These are phyloP conservation scores for Lucifuga dentata DNA, from an alignment of 2,113 vertebrate species.

Conservation along the genomic window DNA sequence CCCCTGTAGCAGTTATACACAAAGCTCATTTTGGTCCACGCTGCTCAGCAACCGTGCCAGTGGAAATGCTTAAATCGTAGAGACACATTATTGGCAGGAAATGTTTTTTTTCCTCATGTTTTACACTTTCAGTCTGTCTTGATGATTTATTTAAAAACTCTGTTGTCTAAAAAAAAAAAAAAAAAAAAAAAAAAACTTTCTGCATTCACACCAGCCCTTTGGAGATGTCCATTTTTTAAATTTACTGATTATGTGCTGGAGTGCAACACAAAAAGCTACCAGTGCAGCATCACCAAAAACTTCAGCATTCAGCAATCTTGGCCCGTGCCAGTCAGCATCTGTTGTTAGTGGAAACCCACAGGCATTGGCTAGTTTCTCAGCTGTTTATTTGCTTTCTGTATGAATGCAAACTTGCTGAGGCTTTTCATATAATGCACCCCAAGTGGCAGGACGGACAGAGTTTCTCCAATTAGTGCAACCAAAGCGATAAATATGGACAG, in stretches of 20 bases:
- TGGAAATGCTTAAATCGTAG: neutral
- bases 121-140: too few relatives aligned
- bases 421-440: neutral
- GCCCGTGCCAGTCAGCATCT: conserved; percentile 14
- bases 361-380: conserved; percentile 7
- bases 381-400: neutral
- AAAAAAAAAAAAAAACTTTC: too few relatives aligned
- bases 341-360: conserved; percentile 40
- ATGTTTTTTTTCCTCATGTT: conserved; percentile 6
- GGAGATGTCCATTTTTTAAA: conserved; percentile 15
- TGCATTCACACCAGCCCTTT: conserved; percentile 10
- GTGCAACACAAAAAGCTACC: conserved; percentile 23
- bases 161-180: too few relatives aligned
- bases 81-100: neutral
- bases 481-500: neutral
- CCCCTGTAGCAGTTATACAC: neutral
- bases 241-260: conserved; percentile 36
- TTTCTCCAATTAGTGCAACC: neutral
- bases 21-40: neutral
- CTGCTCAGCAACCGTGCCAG: neutral
- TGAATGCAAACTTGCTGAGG: neutral
- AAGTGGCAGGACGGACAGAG: neutral
- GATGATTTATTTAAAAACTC: neutral
- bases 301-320: neutral
- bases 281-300: conserved; percentile 22